These are phyloP conservation scores for Sardina pilchardus DNA, from an alignment of 2,113 vertebrate species.

Conservation along the genomic window DNA sequence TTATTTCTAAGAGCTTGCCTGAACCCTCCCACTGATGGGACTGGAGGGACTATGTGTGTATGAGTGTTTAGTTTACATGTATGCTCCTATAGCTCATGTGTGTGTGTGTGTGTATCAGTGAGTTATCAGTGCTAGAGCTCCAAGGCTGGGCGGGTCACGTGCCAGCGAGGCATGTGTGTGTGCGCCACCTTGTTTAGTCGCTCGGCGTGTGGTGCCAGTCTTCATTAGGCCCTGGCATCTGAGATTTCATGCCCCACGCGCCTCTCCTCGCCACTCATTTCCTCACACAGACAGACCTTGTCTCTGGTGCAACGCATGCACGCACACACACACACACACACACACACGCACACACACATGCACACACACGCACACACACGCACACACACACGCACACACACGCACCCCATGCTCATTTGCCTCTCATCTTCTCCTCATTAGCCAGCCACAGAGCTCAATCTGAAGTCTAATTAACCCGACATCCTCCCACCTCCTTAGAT, in stretches of 20 bases:
- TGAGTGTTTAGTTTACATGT: background rate
- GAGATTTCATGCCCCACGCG: conserved; percentile 95
- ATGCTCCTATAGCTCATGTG: background rate
- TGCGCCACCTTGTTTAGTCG: conserved; percentile 84
- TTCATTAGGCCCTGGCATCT: conserved; percentile 98
- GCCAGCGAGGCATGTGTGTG: conserved; percentile 57
- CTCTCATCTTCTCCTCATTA: conserved; percentile 72
- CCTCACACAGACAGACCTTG: conserved; percentile 75
- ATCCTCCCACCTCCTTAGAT: conserved; percentile 69
- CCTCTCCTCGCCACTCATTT: conserved; percentile 84
- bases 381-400: background rate
- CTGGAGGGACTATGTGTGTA: conserved; percentile 13
- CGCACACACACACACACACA: background rate
- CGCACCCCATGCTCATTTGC: background rate
- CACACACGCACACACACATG: background rate
- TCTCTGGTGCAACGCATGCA: background rate
- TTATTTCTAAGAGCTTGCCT: conserved; percentile 46
- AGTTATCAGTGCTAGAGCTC: background rate
- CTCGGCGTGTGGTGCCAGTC: conserved; percentile 80
- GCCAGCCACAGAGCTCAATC: conserved; percentile 73
- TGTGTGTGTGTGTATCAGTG: background rate
- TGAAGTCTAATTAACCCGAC: conserved; percentile 77
- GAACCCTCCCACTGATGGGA: conserved; percentile 44
- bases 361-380: background rate
- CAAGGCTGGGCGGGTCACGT: conserved; percentile 31